These are phyloP conservation scores for Sparidentex hasta DNA, from an alignment of 2,797 vertebrate species.

Conservation along the genomic window DNA sequence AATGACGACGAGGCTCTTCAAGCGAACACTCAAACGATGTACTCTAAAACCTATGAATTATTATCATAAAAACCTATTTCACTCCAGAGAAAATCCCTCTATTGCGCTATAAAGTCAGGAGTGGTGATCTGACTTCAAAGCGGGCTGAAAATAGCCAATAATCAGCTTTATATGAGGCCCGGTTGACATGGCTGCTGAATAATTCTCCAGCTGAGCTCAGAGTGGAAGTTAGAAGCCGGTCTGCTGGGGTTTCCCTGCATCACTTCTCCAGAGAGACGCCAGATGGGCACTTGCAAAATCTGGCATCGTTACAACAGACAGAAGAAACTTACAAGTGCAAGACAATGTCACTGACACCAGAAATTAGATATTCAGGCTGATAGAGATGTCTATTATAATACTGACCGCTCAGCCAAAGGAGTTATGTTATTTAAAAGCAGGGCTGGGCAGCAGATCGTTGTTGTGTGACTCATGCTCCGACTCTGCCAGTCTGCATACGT, in stretches of 20 bases:
- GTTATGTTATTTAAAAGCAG: background rate
- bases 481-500: too few species aligned
- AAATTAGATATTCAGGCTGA: background rate
- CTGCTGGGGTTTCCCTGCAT: constrained; percentile 9
- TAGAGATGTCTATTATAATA: background rate
- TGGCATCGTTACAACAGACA: background rate
- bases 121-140: constrained; percentile 59
- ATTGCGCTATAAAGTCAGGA: constrained; percentile 15
- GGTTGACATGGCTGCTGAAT: constrained; percentile 47
- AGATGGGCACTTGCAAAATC: background rate
- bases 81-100: constrained; percentile 33
- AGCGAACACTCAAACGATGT: background rate
- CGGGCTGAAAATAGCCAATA: constrained; percentile 62
- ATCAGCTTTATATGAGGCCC: constrained; percentile 60
- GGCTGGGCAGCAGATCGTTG: too few species aligned
- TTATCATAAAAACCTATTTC: constrained; percentile 36
- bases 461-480: too few species aligned
- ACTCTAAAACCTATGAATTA: constrained; percentile 10
- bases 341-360: background rate
- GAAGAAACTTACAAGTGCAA: background rate
- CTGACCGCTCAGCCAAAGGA: background rate
- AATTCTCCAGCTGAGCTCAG: constrained; percentile 37
- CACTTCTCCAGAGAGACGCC: background rate
- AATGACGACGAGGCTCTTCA: background rate
- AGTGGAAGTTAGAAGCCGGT: constrained; percentile 18